These are phyloP conservation scores for Habrosyne pyritoides DNA, from an alignment of 2,888 invertebrate genomes.

Conservation along the genomic window DNA sequence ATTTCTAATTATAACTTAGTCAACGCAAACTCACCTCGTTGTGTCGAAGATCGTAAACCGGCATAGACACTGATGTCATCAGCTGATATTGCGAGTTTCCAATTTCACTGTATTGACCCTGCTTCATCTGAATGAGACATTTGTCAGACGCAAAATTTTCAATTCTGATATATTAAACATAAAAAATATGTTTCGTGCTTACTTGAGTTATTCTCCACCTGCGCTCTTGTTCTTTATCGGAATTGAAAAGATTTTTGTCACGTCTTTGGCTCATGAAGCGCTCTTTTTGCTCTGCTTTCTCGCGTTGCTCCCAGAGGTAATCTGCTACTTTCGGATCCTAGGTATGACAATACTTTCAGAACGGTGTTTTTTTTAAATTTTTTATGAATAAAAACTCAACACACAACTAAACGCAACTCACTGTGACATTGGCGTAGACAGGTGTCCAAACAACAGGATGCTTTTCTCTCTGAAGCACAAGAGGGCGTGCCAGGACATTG, in stretches of 20 bases:
- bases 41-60: constrained; percentile 94
- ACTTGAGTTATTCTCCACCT: constrained; percentile 81
- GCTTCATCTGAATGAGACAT: constrained; percentile 74
- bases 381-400: no score
- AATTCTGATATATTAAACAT: not conserved
- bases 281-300: constrained; percentile 90
- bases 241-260: constrained; percentile 83
- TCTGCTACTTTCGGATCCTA: constrained; percentile 95
- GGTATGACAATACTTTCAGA: constrained; percentile 12
- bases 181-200: constrained; percentile 18
- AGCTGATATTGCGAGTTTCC: constrained; percentile 88
- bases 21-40: constrained; percentile 87
- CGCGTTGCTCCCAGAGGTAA: constrained; percentile 94
- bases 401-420: no score
- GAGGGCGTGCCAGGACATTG: constrained; percentile 97
- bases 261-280: constrained; percentile 87
- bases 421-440: constrained; percentile 96
- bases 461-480: constrained; percentile 92
- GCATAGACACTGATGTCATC: constrained; percentile 97
- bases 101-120: constrained; percentile 85
- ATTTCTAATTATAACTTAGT: constrained; percentile 18
- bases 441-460: constrained; percentile 99
- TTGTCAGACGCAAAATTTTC: not conserved
- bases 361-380: constrained; percentile 14
- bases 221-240: constrained; percentile 86